A percentile compares a stretch with the other conserved stretches of the same genome.
Conservation (phyloP, 37 sponge, comb jelly and placozoan genomes). For the Petrosia ficiformis region DNA sequence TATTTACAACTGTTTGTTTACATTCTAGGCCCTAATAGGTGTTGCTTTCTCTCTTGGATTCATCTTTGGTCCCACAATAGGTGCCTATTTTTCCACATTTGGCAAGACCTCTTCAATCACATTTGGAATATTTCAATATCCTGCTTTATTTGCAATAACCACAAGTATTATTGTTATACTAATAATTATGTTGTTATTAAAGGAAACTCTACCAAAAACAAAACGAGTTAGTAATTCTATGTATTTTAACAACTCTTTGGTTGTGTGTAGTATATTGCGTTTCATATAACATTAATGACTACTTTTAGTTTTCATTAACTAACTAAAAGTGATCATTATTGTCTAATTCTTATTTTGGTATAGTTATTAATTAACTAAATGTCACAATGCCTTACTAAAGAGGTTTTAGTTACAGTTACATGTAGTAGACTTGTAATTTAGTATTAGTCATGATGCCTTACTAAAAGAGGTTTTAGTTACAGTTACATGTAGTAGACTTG, state of each 20-base stretch:
- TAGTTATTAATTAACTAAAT: no score
- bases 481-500: no score
- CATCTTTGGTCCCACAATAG: slow-evolving; percentile 85
- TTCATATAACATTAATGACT: neutral
- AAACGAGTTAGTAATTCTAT: slow-evolving; percentile 43
- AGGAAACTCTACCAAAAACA: slow-evolving; percentile 67
- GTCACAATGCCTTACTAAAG: no score
- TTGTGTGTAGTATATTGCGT: neutral
- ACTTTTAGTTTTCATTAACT: neutral
- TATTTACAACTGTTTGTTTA: no score
- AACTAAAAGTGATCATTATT: no score
- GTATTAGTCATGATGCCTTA: no score
- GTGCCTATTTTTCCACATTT: slow-evolving; percentile 78
- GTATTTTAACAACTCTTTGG: neutral
- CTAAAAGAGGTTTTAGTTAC: no score
- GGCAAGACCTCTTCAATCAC: slow-evolving; percentile 9
- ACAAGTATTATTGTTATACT: slow-evolving; percentile 48
- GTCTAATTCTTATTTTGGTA: neutral
- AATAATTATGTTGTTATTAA: slow-evolving; percentile 40
- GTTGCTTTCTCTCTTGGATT: slow-evolving; percentile 89
- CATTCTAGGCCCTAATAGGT: slow-evolving; percentile 80
- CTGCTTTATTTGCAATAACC: slow-evolving; percentile 76
- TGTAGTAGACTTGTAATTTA: no score
- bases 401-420: no score
- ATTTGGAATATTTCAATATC: slow-evolving; percentile 71